Evolutionary conservation across 2,113 vertebrate species (phyloP), one percentile per base, ranked within the genome.

Genomic region (human): DNA sequence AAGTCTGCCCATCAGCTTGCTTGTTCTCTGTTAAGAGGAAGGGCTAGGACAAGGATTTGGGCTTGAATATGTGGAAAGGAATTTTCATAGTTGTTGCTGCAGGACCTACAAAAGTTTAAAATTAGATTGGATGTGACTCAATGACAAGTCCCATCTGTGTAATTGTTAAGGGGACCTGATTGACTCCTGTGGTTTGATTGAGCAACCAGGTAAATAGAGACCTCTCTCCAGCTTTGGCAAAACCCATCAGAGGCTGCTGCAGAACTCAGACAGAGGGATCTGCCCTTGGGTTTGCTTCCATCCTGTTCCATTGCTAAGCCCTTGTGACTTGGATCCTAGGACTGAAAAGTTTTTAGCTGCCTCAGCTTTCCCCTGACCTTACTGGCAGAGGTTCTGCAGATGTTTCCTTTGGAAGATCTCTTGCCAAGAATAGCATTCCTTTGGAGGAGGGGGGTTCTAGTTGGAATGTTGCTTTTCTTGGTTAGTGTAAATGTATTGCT

Each of bases 401-500:
- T 98, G 96, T 97, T 97, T 97, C 98, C 95, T 97, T 97, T 84
- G 66, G 92, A 97, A 83, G 87, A 93, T 97, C 43, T 97, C 75
- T 94, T 94, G 96, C 97, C 94, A 97, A 97, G 89, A 97, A 91
- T 30, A 97, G 70, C 97, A 97, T 98, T 98, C 93, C 85, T 96
- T 45, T 23, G 57, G 50, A 72, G 90, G 83, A 45, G 61, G 22
- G 82, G 61, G 55, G 79, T 93, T 81, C 68, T 48, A 61, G 32
- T 64, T 97, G 95, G 97, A 96, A 96, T 97, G 92, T 97, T 93
- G 68, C 76, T 93, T 84, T 94, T 93, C 59, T 82, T 59, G 64
- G 38, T 90, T 64, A 82, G 55, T 93, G 50, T 90, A 3, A 80
- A 61, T 91, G 79, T 88, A 90, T 96, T 93, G 93, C 64, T 97